Conservation (phyloP, 2,797 vertebrate species). For the Pelochelys cantorii region DNA sequence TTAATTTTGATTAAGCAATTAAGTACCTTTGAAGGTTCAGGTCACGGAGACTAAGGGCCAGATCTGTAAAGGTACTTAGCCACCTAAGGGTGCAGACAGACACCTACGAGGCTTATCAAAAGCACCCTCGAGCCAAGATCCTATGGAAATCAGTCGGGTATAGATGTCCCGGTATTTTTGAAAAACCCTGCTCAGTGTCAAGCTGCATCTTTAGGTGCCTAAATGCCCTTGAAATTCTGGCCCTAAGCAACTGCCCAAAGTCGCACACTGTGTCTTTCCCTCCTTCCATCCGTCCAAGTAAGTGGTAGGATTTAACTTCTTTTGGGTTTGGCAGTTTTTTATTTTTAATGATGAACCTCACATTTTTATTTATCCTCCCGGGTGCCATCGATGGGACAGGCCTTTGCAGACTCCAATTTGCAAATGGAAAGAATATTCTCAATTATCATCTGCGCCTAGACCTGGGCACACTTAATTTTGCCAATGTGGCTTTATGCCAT, state of each 20-base stretch:
- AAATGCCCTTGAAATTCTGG: neutral
- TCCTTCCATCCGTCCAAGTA: no score
- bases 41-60: neutral
- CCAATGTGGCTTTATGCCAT: neutral
- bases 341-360: neutral
- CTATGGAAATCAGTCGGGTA: neutral
- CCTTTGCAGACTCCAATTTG: neutral
- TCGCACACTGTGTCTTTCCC: no score
- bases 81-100: neutral
- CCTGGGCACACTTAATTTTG: neutral
- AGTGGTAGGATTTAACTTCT: neutral
- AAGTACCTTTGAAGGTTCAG: neutral
- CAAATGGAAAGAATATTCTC: neutral
- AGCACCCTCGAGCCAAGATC: neutral
- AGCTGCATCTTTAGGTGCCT: neutral
- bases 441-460: no score
- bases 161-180: neutral
- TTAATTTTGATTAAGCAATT: neutral
- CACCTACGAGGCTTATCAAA: neutral
- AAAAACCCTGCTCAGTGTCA: neutral
- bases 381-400: neutral
- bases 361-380: neutral
- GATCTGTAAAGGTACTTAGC: neutral
- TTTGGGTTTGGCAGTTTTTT: neutral
- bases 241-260: neutral